These are phyloP conservation scores for Heterodera carotae DNA, from an alignment of 1,140 invertebrate genomes.

Conservation along the genomic window DNA sequence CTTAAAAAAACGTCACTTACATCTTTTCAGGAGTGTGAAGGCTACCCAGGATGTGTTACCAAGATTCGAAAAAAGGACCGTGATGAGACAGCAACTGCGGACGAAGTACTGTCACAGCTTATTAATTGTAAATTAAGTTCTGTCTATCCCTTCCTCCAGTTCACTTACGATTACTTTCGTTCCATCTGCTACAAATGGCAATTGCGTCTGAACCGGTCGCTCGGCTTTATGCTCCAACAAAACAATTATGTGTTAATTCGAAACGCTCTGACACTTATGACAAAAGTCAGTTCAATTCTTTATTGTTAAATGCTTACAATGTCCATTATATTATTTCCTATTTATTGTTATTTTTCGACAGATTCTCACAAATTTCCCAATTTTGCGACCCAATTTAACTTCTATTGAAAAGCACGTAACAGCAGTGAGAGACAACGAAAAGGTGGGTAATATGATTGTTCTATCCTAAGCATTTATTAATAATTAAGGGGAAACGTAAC, in stretches of 20 bases:
- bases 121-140: slow-evolving; percentile 4
- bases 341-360: slow-evolving; percentile 15
- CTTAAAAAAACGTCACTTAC: not conserved
- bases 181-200: slow-evolving; percentile 56
- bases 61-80: slow-evolving; percentile 44
- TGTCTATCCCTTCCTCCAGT: slow-evolving; percentile 15
- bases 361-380: slow-evolving; percentile 44
- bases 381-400: slow-evolving; percentile 7
- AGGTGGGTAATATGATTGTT: not conserved
- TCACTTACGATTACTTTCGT: slow-evolving; percentile 46
- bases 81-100: slow-evolving; percentile 38
- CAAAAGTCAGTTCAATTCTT: no score
- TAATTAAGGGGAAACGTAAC: slow-evolving; percentile 27
- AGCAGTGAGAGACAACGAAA: slow-evolving; percentile 42
- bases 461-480: not conserved
- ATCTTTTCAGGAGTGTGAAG: slow-evolving; percentile 41
- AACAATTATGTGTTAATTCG: slow-evolving; percentile 40
- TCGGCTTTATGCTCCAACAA: slow-evolving; percentile 33
- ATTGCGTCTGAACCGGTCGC: slow-evolving; percentile 32
- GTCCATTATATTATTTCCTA: slow-evolving; percentile 4
- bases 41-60: slow-evolving; percentile 40
- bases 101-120: slow-evolving; percentile 14
- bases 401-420: slow-evolving; percentile 38
- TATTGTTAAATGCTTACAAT: no score
- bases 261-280: slow-evolving; percentile 48